Evolutionary conservation across 2,888 invertebrate genomes (phyloP), one percentile per base, ranked within the genome.

Genomic region (Unio pictorum): DNA sequence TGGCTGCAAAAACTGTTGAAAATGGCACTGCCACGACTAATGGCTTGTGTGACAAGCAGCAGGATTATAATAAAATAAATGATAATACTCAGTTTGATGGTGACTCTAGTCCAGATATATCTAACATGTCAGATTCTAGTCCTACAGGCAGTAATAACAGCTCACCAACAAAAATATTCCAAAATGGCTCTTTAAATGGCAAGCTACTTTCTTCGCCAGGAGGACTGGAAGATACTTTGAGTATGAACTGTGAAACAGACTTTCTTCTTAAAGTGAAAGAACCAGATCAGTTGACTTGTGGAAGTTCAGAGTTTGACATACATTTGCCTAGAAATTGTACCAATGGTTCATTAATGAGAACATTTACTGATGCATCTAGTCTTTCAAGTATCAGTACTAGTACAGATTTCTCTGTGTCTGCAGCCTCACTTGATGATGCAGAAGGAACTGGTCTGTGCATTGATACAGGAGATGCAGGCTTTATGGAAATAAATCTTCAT

Each of bases 361-460:
- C 81, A 57, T 84, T 82, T 69, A 83, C 81, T 69, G 86, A 86
- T 79, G 82, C 83, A 61, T 86, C 87, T 59, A 87, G 87, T 83
- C 80, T 88, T 68, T 87, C 87, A 55, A 88, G 87, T 79, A 68
- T 88, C 34, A 87, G 87, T 70, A 86, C 87, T 64, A 84, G 84
- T 30, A 88, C 86, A 56, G 87, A 86, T 65, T 84, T 87, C 69
- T 87, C 87, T 45, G 79, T 84, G 45, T 86, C 87, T 11, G 84
- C 86, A 58, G 81, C 84, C 7, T 86, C 87, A 23, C 68, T 82
- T 18, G 82, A 81, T 65, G 88, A 87, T 56, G 75, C 75, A 26
- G 84, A 84, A 55, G 77, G 80, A 17, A 81, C 78, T 57, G 81
- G 80, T 61, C 73, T 80, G 64, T 79, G 80, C 57, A 79, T 79